Evolutionary conservation across 2,888 invertebrate species (phyloP), one percentile per base, ranked within the genome.

Genomic region (Tetheella fluctuosa): DNA sequence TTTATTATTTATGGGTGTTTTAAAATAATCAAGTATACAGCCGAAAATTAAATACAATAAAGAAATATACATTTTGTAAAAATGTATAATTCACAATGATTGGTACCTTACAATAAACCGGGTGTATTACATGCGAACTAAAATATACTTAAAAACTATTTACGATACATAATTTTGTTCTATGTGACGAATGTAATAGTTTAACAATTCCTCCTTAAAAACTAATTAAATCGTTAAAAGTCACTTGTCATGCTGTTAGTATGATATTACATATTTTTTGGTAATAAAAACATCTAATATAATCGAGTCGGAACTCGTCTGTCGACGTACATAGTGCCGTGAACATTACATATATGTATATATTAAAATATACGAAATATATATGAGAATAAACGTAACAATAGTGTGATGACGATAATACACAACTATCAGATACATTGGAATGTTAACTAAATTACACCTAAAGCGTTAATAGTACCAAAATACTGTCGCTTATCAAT

Each of bases 191-290:
- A 74, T 73, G 71, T 75, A 77, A 76, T 74, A 62, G 66, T 77
- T 77, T 48, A 86, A 86, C 84, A 82, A 81, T 83, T 83, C 79
- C 80, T 77, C 80, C 48, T 80, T 84, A 81, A n/a, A 56, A 76
- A 69, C 71, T 83, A 79, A 76, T 71, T 73, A 76, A 78, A 79
- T 74, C 67, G 73, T 80, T 77, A 77, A 84, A 83, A 75, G 78
- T 84, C 79, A 80, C 70, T 84, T 88, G 87, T 90, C 91, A 91
- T 90, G 90, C 88, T 69, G 87, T 90, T 90, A 91, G 88, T 89
- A 85, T 63, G 67, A 68, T 76, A 74, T n/a, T 76, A 81, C 71
- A 77, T 79, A 68, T 65, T 81, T 83, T 86, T 85, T 85, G 86
- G 85, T 86, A 84, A 80, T 82, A 79, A 81, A n/a, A 81, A 78